phyloP scores from a whole-genome alignment of 2,113 vertebrate genomes.

The Arenaria interpres region DNA sequence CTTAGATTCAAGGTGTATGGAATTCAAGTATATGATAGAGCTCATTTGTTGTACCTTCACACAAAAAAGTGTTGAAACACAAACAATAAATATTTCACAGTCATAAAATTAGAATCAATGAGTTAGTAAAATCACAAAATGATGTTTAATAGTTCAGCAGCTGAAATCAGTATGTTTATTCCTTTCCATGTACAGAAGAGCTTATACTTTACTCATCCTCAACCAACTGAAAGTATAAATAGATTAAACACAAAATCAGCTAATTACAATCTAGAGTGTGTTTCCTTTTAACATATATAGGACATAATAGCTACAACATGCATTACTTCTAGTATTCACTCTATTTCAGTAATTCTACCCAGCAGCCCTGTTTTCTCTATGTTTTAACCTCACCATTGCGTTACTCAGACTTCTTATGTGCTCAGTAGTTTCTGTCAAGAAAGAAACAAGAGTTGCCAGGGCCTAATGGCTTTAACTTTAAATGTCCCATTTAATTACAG shows the following conservation, averaged over 20 bases:
- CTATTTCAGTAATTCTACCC: not conserved
- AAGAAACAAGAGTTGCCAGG: not conserved
- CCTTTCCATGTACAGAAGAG: not conserved
- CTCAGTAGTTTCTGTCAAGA: not conserved
- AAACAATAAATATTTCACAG: not conserved
- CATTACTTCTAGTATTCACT: not conserved
- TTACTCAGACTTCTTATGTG: not conserved
- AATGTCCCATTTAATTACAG: not conserved
- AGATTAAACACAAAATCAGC: not conserved
- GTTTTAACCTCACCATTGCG: not conserved
- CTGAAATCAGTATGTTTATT: not conserved
- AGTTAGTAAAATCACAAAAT: not conserved
- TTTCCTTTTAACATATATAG: not conserved
- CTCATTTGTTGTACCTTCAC: not conserved
- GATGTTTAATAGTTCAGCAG: not conserved
- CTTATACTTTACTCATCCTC: not conserved
- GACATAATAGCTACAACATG: not conserved
- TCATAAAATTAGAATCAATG: not conserved
- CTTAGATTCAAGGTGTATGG: not conserved
- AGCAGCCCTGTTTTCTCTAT: not conserved
- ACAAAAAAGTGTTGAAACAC: not conserved
- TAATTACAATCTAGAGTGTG: not conserved
- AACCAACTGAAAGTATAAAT: constrained; percentile 10
- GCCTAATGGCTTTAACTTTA: not conserved
- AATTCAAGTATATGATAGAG: not conserved